These are phyloP conservation scores for Diarsia rubi DNA, from an alignment of 2,888 invertebrate species.

Conservation along the genomic window DNA sequence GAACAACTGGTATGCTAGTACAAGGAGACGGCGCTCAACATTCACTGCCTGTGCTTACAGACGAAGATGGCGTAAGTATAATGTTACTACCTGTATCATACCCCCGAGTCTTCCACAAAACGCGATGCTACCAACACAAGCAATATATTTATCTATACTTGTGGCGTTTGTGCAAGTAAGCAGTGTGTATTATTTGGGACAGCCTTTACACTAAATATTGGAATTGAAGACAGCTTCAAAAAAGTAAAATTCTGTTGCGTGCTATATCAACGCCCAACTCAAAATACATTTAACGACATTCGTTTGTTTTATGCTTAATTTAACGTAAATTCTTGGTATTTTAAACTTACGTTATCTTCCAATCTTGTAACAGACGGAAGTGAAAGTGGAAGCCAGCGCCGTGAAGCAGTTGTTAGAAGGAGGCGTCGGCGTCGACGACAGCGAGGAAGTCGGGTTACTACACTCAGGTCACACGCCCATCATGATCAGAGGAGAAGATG, in stretches of 20 bases:
- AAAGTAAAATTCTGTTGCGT: background rate
- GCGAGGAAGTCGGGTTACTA: constrained; percentile 83
- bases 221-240: background rate
- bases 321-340: background rate
- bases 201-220: background rate
- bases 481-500: constrained; percentile 96
- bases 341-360: background rate
- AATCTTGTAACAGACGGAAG: constrained; percentile 76
- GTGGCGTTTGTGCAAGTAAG: background rate
- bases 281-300: background rate
- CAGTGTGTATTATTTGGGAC: background rate
- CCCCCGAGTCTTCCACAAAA: background rate
- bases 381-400: constrained; percentile 89
- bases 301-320: background rate
- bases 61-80: constrained; percentile 87
- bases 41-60: constrained; percentile 86
- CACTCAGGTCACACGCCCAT: constrained; percentile 91
- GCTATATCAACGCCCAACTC: background rate
- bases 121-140: background rate
- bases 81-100: background rate
- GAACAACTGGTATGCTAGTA: constrained; percentile 92
- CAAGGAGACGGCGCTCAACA: constrained; percentile 88
- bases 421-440: constrained; percentile 83
- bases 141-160: background rate
- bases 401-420: constrained; percentile 91